A percentile compares a stretch with the other conserved stretches of the same genome.
These are phyloP conservation scores for Blastomussa wellsi DNA, from an alignment of 92 coral and sea anemone species.

Conservation along the genomic window DNA sequence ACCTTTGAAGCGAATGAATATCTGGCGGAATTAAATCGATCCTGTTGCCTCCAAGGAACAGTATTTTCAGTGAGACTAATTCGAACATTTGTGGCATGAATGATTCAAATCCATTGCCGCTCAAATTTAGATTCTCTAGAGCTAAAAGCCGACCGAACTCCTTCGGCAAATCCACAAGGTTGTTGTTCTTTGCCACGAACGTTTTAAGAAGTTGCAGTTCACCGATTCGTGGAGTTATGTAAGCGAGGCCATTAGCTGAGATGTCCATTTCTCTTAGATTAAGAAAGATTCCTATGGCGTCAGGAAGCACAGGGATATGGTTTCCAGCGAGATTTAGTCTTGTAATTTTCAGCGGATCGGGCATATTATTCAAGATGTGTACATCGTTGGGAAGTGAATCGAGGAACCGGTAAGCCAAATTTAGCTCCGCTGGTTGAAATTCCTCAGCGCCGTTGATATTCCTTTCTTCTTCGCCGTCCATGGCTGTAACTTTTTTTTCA, in stretches of 20 bases:
- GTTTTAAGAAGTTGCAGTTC: conserved; percentile 71
- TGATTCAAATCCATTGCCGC: conserved; percentile 82
- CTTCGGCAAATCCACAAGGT: conserved; percentile 83
- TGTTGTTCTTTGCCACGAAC: conserved; percentile 78
- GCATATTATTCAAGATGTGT: conserved; percentile 68
- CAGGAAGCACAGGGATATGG: conserved; percentile 78
- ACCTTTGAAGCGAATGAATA: conserved; percentile 78
- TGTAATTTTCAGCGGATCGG: conserved; percentile 60
- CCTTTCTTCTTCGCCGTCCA: conserved; percentile 8
- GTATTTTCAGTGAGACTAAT: conserved; percentile 55
- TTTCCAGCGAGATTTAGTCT: conserved; percentile 80
- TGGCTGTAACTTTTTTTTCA: not conserved
- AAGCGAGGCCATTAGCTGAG: conserved; percentile 81
- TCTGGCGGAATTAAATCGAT: conserved; percentile 84
- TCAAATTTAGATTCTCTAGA: conserved; percentile 78
- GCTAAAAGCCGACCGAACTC: conserved; percentile 65
- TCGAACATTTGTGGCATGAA: conserved; percentile 75
- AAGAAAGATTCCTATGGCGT: conserved; percentile 70
- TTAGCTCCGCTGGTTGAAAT: conserved; percentile 37
- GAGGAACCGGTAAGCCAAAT: conserved; percentile 73
- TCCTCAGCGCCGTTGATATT: not conserved
- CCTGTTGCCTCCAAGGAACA: conserved; percentile 85
- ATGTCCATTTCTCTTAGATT: conserved; percentile 82
- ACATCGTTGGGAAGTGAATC: conserved; percentile 74
- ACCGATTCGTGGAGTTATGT: conserved; percentile 71